Percentiles rank a stretch among this genome's conserved stretches.
These are phyloP conservation scores for Mobula birostris DNA, from an alignment of 2,113 vertebrate genomes.

Conservation along the genomic window DNA sequence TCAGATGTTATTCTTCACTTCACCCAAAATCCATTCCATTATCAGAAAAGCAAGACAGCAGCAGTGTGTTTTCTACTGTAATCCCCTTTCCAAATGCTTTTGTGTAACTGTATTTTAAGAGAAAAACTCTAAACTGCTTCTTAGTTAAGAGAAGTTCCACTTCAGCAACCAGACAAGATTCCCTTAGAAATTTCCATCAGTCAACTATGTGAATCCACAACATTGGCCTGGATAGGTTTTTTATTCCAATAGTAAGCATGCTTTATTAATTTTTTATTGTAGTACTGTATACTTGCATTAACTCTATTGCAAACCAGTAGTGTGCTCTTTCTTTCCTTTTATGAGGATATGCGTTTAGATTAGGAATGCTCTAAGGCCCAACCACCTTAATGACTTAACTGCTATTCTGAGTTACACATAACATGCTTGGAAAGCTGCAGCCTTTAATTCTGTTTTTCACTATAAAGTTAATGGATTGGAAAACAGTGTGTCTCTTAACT, in stretches of 20 bases:
- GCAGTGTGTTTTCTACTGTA: slow-evolving; percentile 45
- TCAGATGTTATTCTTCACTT: slow-evolving; percentile 41
- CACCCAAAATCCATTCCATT: slow-evolving; percentile 44
- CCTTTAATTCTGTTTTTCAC: slow-evolving; percentile 52
- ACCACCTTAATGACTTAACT: slow-evolving; percentile 38
- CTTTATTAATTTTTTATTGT: slow-evolving; percentile 54
- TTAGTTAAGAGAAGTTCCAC: slow-evolving; percentile 44
- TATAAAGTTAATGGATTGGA: slow-evolving; percentile 57
- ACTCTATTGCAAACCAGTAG: slow-evolving; percentile 42
- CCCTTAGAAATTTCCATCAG: slow-evolving; percentile 47
- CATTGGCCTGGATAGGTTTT: slow-evolving; percentile 37
- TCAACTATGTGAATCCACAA: slow-evolving; percentile 48
- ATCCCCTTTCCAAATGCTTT: slow-evolving; percentile 45
- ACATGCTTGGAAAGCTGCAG: slow-evolving; percentile 48
- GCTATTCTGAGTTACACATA: slow-evolving; percentile 37
- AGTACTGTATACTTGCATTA: slow-evolving; percentile 54
- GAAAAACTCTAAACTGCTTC: slow-evolving; percentile 44
- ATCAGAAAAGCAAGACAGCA: slow-evolving; percentile 48
- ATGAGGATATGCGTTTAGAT: slow-evolving; percentile 36
- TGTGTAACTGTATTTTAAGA: slow-evolving; percentile 41
- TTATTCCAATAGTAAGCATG: slow-evolving; percentile 41
- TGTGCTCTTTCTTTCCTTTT: slow-evolving; percentile 25
- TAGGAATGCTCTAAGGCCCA: slow-evolving; percentile 38
- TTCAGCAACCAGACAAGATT: slow-evolving; percentile 47
- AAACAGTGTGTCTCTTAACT: slow-evolving; percentile 54